Evolutionary conservation across 1,140 invertebrate genomes (phyloP).

Genomic region (Mya arenaria): DNA sequence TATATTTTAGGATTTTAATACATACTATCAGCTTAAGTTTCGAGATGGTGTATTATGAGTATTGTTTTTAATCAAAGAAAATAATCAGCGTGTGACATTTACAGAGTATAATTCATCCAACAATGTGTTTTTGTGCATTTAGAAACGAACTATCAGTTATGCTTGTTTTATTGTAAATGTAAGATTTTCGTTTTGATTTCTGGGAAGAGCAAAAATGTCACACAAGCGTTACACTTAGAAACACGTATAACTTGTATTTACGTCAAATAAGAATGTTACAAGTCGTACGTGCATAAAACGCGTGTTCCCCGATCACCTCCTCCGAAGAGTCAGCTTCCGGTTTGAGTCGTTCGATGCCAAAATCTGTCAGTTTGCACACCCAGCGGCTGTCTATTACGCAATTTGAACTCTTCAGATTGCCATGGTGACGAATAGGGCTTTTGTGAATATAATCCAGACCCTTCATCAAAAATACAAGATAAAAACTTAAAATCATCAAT

Average conservation of each 20-base stretch:
- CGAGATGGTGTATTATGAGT: too few species aligned
- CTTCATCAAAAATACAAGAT: too few species aligned
- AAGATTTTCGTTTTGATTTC: too few species aligned
- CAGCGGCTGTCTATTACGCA: conserved; percentile 94
- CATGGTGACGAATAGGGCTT: conserved; percentile 91
- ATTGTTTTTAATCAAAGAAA: too few species aligned
- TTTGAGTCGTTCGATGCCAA: conserved; percentile 87
- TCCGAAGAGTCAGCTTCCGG: neutral
- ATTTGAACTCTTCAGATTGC: conserved; percentile 97
- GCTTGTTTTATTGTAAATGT: too few species aligned
- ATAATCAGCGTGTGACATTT: too few species aligned
- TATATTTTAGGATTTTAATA: too few species aligned
- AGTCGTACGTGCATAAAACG: conserved; percentile 28
- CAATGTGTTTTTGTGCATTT: too few species aligned
- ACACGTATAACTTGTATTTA: neutral
- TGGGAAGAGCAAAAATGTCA: neutral
- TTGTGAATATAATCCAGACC: conserved; percentile 95
- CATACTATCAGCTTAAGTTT: too few species aligned
- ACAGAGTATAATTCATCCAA: too few species aligned
- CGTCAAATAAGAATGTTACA: neutral
- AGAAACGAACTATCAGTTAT: too few species aligned
- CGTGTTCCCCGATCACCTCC: conserved; percentile 19
- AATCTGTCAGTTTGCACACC: conserved; percentile 96
- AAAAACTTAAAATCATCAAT: too few species aligned
- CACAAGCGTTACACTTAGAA: neutral